These are phyloP conservation scores for Melanotaenia pygmaea DNA, from an alignment of 2,797 vertebrate genomes.

Conservation along the genomic window DNA sequence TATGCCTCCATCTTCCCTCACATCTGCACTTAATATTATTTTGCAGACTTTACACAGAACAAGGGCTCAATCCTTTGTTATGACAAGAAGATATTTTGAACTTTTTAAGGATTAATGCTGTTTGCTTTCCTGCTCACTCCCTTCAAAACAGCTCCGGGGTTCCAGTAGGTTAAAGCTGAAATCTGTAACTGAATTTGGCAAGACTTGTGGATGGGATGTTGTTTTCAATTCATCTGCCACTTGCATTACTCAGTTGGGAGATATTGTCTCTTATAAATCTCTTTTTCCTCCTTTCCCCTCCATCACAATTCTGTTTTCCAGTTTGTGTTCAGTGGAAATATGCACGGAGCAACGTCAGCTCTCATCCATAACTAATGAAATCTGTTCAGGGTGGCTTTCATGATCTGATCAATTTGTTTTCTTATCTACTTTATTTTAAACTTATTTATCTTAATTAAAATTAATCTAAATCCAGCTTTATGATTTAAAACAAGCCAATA, in stretches of 20 bases:
- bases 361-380: conserved; percentile 34
- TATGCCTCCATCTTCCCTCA: conserved; percentile 80
- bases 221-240: conserved; percentile 80
- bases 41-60: conserved; percentile 76
- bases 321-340: conserved; percentile 44
- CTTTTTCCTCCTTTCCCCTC: conserved; percentile 45
- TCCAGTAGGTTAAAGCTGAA: conserved; percentile 68
- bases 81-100: conserved; percentile 84
- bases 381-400: conserved; percentile 21
- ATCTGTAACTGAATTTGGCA: conserved; percentile 71
- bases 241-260: conserved; percentile 70
- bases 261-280: conserved; percentile 58
- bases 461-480: conserved; percentile 8
- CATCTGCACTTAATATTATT: conserved; percentile 84
- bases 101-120: conserved; percentile 82
- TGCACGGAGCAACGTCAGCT: conserved; percentile 23
- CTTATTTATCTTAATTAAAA: conserved; percentile 17
- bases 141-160: conserved; percentile 75
- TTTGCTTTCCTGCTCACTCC: conserved; percentile 80
- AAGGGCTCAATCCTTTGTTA: conserved; percentile 81
- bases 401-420: conserved; percentile 36
- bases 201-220: conserved; percentile 56
- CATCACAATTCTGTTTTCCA: conserved; percentile 52
- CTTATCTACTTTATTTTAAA: not conserved
- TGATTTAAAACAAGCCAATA: conserved; percentile 1